Conservation (phyloP, 2,888 invertebrate species). For the Erebia aethiops region DNA sequence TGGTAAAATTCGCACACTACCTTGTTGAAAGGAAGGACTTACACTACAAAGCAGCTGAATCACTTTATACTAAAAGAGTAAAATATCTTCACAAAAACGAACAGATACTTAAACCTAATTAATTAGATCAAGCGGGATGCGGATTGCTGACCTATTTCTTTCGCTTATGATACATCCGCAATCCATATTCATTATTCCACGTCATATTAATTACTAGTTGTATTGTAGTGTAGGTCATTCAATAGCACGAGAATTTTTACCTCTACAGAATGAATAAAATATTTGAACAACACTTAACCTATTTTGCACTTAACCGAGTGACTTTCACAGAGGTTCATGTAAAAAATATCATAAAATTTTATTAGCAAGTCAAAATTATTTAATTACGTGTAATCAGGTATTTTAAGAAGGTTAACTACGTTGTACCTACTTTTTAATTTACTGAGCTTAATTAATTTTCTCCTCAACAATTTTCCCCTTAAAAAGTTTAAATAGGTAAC, state of each 20-base stretch:
- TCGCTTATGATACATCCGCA: background rate
- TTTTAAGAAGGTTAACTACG: background rate
- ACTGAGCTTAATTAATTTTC: constrained; percentile 5
- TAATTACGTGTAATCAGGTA: background rate
- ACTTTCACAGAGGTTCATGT: constrained; percentile 1
- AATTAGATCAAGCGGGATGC: background rate
- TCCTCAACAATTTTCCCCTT: background rate
- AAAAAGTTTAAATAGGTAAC: no score
- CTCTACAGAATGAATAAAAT: constrained; percentile 27
- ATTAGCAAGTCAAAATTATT: background rate
- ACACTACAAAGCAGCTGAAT: no score
- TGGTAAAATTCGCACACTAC: no score
- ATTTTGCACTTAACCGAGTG: constrained; percentile 12
- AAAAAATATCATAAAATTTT: constrained; percentile 2
- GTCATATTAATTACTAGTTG: constrained; percentile 23
- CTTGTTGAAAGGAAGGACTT: no score
- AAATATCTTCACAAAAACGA: no score
- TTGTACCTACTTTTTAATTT: background rate
- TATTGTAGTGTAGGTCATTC: constrained; percentile 21
- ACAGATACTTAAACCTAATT: no score
- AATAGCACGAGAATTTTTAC: constrained; percentile 23
- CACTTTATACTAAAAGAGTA: no score
- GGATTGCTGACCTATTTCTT: constrained; percentile 13
- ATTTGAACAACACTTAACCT: constrained; percentile 35
- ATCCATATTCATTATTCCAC: constrained; percentile 22